A percentile compares a stretch with the other conserved stretches of the same genome.
Conservation (phyloP, 2,797 vertebrate species). For the Aselliscus stoliczkanus region DNA sequence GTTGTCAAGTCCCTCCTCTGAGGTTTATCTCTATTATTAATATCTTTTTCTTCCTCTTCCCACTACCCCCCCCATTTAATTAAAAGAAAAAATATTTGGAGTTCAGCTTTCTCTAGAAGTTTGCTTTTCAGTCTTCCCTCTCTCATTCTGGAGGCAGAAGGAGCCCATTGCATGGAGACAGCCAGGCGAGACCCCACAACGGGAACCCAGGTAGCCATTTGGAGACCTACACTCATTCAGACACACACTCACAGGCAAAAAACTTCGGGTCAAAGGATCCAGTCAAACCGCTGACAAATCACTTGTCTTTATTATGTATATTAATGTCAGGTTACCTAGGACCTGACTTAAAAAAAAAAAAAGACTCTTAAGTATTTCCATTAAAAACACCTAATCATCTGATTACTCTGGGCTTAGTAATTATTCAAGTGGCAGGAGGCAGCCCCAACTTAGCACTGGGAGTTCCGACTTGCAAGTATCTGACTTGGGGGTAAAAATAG, state of each 20-base stretch:
- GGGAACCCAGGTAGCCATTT: background rate
- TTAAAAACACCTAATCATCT: slow-evolving; percentile 65
- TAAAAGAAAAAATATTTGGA: background rate
- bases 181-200: background rate
- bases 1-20: slow-evolving; percentile 39
- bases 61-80: background rate
- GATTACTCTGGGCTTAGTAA: slow-evolving; percentile 55
- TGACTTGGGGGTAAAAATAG: background rate
- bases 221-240: background rate
- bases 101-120: slow-evolving; percentile 17
- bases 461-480: slow-evolving; percentile 42
- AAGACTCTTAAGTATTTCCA: slow-evolving; percentile 47
- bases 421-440: slow-evolving; percentile 51
- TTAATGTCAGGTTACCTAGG: slow-evolving; percentile 39
- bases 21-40: slow-evolving; percentile 39
- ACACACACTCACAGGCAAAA: background rate
- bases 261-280: slow-evolving; percentile 26
- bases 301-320: slow-evolving; percentile 46
- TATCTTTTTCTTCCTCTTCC: background rate
- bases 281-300: slow-evolving; percentile 17
- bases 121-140: background rate
- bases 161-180: background rate
- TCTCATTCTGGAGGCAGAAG: background rate
- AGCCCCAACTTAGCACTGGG: slow-evolving; percentile 37
- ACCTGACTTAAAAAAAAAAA: slow-evolving; percentile 17